phyloP scores from a whole-genome alignment of 2,797 vertebrate genomes.

The Sphaeramia orbicularis region DNA sequence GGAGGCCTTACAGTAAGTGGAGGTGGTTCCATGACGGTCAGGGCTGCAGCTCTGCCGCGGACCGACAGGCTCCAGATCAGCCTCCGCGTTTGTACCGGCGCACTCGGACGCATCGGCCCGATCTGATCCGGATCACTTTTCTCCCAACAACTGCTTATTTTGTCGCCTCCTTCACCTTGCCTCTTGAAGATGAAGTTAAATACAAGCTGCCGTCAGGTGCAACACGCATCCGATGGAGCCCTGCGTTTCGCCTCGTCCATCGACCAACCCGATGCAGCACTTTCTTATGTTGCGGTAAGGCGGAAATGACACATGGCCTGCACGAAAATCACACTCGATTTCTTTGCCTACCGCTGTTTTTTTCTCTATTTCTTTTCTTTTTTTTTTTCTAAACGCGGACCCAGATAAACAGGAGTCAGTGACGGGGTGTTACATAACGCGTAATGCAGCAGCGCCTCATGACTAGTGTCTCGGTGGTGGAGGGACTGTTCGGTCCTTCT shows the following conservation, averaged over 20 bases:
- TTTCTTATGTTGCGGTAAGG: conserved; percentile 87
- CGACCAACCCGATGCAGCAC: conserved; percentile 81
- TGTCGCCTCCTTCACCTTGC: conserved; percentile 43
- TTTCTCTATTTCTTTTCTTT: background rate
- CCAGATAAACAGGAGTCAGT: conserved; percentile 73
- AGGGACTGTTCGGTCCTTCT: conserved; percentile 65
- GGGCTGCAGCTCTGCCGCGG: conserved; percentile 69
- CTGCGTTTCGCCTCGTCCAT: conserved; percentile 67
- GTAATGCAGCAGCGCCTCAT: conserved; percentile 80
- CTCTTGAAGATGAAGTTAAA: conserved; percentile 82
- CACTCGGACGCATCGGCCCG: conserved; percentile 9
- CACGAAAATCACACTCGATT: background rate
- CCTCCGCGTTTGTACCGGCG: conserved; percentile 9
- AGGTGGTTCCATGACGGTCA: conserved; percentile 69
- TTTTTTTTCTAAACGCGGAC: conserved; percentile 21
- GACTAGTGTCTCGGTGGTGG: conserved; percentile 65
- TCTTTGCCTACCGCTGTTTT: background rate
- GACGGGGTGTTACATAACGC: conserved; percentile 82
- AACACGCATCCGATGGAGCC: conserved; percentile 81
- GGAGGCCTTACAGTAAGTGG: conserved; percentile 68
- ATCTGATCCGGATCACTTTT: conserved; percentile 25
- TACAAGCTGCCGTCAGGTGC: conserved; percentile 76
- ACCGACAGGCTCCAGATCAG: conserved; percentile 34
- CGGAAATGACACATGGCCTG: background rate
- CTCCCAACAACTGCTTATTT: conserved; percentile 40